These are phyloP conservation scores for Zaprionus gabonicus DNA, from an alignment of 1,140 invertebrate genomes.

Conservation along the genomic window DNA sequence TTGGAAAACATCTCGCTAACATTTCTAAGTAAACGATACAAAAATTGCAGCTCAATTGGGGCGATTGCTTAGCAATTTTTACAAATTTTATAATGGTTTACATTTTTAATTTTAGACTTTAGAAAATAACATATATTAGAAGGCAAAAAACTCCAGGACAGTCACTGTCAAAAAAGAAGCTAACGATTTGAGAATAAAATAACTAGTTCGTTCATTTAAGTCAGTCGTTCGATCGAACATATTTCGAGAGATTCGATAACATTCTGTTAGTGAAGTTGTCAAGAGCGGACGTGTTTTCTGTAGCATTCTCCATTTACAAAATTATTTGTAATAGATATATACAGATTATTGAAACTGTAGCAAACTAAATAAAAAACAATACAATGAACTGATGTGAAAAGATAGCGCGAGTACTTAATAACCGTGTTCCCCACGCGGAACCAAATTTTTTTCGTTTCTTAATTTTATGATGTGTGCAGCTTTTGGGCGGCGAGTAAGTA, in stretches of 20 bases:
- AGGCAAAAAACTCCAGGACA: neutral
- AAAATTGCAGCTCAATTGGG: neutral
- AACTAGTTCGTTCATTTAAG: conserved; percentile 11
- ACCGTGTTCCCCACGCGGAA: conserved; percentile 73
- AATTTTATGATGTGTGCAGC: conserved; percentile 67
- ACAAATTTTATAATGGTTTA: neutral
- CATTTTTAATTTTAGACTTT: neutral
- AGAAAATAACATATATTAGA: neutral
- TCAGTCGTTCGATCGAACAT: neutral
- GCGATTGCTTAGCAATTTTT: neutral
- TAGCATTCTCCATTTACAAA: conserved; percentile 65
- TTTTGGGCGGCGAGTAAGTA: conserved; percentile 66
- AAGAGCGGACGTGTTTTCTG: conserved; percentile 64
- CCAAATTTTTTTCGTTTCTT: conserved; percentile 73
- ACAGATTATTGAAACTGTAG: conserved; percentile 41
- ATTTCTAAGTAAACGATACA: neutral
- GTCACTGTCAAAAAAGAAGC: neutral
- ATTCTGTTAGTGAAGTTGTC: conserved; percentile 41
- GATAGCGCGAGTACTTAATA: conserved; percentile 42
- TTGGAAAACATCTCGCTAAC: neutral
- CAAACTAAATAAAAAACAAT: conserved; percentile 29
- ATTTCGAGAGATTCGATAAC: conserved; percentile 30
- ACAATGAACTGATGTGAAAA: conserved; percentile 79
- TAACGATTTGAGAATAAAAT: too few relatives aligned
- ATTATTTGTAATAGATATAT: conserved; percentile 72